A percentile compares a stretch with the other conserved stretches of the same genome.
phyloP scores from a whole-genome alignment of 2,113 vertebrate genomes.

The Tonatia bakeri region DNA sequence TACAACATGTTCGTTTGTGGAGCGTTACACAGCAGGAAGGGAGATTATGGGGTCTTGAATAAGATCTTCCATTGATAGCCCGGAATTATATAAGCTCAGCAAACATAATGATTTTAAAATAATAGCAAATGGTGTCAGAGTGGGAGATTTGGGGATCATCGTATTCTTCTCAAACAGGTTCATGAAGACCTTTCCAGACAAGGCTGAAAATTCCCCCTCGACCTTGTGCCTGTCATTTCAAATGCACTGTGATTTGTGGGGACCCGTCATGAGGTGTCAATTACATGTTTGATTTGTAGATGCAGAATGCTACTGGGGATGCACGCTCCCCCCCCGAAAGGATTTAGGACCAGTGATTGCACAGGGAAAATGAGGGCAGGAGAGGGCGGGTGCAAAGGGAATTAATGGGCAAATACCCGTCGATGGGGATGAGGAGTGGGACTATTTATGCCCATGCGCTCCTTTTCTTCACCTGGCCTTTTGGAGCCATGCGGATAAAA shows the following conservation, averaged over 20 bases:
- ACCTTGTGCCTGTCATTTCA: slow-evolving; percentile 60
- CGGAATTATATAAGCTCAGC: slow-evolving; percentile 50
- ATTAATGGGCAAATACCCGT: slow-evolving; percentile 53
- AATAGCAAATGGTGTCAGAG: slow-evolving; percentile 51
- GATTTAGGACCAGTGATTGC: slow-evolving; percentile 62
- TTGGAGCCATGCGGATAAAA: not conserved
- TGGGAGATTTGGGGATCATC: slow-evolving; percentile 39
- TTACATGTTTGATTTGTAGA: slow-evolving; percentile 69
- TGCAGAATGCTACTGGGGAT: slow-evolving; percentile 58
- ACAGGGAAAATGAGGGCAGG: slow-evolving; percentile 51
- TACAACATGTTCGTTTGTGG: slow-evolving; percentile 61
- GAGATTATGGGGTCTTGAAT: slow-evolving; percentile 43
- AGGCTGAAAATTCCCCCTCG: slow-evolving; percentile 49
- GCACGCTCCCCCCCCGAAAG: slow-evolving; percentile 52
- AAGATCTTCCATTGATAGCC: slow-evolving; percentile 16
- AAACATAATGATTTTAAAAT: slow-evolving; percentile 64
- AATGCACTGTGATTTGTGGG: slow-evolving; percentile 70
- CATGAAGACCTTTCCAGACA: slow-evolving; percentile 50
- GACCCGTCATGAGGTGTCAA: slow-evolving; percentile 67
- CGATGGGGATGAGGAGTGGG: not conserved
- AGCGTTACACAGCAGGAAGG: not conserved
- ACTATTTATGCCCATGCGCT: not conserved
- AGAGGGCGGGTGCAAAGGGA: slow-evolving; percentile 30
- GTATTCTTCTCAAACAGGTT: slow-evolving; percentile 53
- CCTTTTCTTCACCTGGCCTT: slow-evolving; percentile 51